Conservation (phyloP, 2,113 vertebrate genomes). For the Acrocephalus arundinaceus region DNA sequence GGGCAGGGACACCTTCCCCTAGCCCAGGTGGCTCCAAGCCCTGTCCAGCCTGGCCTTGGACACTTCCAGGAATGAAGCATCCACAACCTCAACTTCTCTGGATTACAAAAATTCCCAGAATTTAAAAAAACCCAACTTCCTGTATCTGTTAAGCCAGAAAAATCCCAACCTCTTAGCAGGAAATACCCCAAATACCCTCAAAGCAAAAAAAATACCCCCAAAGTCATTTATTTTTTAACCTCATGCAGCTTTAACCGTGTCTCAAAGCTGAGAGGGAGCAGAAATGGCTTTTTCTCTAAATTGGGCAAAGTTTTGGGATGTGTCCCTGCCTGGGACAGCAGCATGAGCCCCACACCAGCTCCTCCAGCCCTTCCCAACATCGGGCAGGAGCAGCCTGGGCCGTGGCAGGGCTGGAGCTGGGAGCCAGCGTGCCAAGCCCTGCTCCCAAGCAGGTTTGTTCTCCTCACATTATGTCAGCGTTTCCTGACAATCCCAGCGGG, state of each 20-base stretch:
- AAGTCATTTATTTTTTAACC: background rate
- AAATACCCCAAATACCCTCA: background rate
- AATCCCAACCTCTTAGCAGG: background rate
- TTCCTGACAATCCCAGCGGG: constrained; percentile 63
- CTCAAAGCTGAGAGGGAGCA: background rate
- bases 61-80: background rate
- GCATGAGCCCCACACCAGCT: background rate
- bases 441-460: constrained; percentile 32
- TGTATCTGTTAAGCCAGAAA: background rate
- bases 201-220: background rate
- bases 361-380: background rate
- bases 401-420: background rate
- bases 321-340: background rate
- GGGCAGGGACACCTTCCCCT: background rate
- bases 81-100: background rate
- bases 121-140: background rate
- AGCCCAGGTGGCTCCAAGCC: background rate
- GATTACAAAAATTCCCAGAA: background rate
- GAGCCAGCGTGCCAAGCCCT: background rate
- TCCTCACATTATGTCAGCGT: constrained; percentile 33
- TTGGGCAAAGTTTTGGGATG: background rate
- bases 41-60: fast-evolving
- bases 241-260: fast-evolving
- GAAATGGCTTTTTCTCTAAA: background rate
- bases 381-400: background rate